Percentiles rank a stretch among this genome's conserved stretches.
phyloP scores from a whole-genome alignment of 2,113 vertebrate species.

The Parus major region DNA sequence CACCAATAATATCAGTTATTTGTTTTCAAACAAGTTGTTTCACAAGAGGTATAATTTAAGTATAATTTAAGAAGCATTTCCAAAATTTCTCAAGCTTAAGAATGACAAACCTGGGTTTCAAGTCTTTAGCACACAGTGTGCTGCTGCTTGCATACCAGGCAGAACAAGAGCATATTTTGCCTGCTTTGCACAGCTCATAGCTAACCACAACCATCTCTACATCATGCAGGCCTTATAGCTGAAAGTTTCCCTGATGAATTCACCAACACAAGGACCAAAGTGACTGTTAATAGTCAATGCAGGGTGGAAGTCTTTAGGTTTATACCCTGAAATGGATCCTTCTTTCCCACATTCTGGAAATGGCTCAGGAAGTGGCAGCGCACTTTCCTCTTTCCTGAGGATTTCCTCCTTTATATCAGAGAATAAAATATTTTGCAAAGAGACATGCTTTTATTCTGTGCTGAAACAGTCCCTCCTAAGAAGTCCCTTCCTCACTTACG shows the following conservation, averaged over 20 bases:
- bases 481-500: background rate
- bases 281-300: background rate
- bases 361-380: background rate
- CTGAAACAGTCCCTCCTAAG: background rate
- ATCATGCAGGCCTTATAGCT: background rate
- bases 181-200: background rate
- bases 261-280: background rate
- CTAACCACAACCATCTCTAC: background rate
- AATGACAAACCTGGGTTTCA: background rate
- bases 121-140: background rate
- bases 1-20: background rate
- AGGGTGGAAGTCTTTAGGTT: background rate
- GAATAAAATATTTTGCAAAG: background rate
- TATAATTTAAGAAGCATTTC: background rate
- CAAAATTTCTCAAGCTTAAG: background rate
- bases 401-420: background rate
- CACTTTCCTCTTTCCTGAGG: background rate
- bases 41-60: background rate
- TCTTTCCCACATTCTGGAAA: background rate
- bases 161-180: background rate
- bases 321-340: background rate
- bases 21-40: background rate
- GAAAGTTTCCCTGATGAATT: background rate
- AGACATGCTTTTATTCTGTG: background rate
- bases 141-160: background rate